phyloP scores from a whole-genome alignment of 35 echinoderm and acorn worm species.

The Chiridota heheva region DNA sequence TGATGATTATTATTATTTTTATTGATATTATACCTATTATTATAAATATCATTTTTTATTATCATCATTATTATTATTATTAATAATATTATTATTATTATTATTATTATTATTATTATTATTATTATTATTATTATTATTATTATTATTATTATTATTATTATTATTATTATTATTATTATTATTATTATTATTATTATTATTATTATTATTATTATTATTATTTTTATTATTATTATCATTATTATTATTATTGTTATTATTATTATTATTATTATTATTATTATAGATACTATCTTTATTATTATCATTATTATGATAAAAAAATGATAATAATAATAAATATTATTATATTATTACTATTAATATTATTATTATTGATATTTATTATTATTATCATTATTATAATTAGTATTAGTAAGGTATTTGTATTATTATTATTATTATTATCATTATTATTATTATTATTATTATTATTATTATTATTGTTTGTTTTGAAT shows the following conservation, averaged over 20 bases:
- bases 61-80: not conserved
- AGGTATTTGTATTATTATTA: no score
- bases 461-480: no score
- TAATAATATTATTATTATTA: not conserved
- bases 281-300: conserved; percentile 1
- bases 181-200: not conserved
- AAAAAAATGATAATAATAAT: not conserved
- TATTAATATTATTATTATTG: conserved; percentile 13
- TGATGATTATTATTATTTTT: no score
- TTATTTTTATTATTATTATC: not conserved
- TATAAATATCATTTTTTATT: no score
- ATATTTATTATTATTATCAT: no score
- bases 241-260: not conserved
- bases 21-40: not conserved
- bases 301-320: conserved; percentile 9
- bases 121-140: not conserved
- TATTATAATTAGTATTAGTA: no score
- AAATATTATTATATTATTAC: not conserved
- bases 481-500: no score
- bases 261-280: conserved; percentile 17
- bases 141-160: not conserved
- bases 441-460: no score
- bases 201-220: conserved; percentile 7
- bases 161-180: not conserved
- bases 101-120: not conserved